phyloP scores from a whole-genome alignment of 2,888 invertebrate species.

The Drosophila nigricruria region DNA sequence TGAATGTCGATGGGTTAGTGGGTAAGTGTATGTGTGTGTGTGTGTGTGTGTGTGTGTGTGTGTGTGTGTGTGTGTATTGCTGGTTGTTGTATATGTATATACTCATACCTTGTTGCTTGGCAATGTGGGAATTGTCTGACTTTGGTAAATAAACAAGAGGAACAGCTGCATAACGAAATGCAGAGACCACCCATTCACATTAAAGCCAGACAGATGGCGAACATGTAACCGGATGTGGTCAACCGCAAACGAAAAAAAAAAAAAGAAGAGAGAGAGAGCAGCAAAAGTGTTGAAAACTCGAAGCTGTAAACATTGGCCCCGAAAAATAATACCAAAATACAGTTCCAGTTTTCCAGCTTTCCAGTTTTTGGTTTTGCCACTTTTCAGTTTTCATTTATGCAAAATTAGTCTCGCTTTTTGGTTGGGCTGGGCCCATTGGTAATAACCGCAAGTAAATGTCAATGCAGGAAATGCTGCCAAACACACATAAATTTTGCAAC shows the following conservation, averaged over 20 bases:
- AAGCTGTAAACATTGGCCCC: background rate
- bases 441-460: slow-evolving; percentile 78
- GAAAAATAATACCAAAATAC: slow-evolving; percentile 5
- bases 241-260: slow-evolving; percentile 40
- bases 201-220: slow-evolving; percentile 25
- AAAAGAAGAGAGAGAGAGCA: background rate
- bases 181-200: slow-evolving; percentile 8
- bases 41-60: background rate
- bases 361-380: slow-evolving; percentile 25
- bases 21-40: background rate
- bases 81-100: background rate
- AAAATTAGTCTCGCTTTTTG: slow-evolving; percentile 49
- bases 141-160: slow-evolving; percentile 39
- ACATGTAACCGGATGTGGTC: slow-evolving; percentile 49
- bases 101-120: slow-evolving; percentile 17
- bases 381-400: slow-evolving; percentile 51
- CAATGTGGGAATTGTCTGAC: slow-evolving; percentile 36
- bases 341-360: slow-evolving; percentile 32
- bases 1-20: background rate
- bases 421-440: slow-evolving; percentile 46
- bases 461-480: slow-evolving; percentile 68
- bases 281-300: slow-evolving; percentile 51
- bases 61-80: background rate
- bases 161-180: slow-evolving; percentile 39
- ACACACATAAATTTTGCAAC: slow-evolving; percentile 64